Evolutionary conservation across 2,888 invertebrate genomes (phyloP).

Genomic region (Standfussiana lucernea): DNA sequence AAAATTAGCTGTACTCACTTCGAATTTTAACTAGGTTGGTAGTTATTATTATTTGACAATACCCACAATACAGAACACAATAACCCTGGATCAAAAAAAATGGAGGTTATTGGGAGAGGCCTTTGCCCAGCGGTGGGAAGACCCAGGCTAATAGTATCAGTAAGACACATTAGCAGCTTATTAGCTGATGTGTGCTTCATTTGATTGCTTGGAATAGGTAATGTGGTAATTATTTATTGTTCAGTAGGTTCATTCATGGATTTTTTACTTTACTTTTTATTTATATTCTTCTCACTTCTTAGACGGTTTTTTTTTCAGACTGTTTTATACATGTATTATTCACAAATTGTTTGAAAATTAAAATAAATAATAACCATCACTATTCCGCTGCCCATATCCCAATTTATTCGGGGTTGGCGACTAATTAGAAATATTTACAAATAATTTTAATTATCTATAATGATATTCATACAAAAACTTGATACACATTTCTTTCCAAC

Average conservation of each 20-base stretch:
- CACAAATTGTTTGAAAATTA: neutral
- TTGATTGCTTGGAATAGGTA: neutral
- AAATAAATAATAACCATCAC: neutral
- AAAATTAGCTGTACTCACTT: neutral
- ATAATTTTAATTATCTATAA: neutral
- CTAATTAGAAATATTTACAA: neutral
- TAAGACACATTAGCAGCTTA: neutral
- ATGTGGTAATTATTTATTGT: neutral
- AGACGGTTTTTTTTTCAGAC: neutral
- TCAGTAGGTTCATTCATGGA: neutral
- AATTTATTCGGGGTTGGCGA: neutral
- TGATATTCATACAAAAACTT: neutral
- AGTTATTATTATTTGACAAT: neutral
- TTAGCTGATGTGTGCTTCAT: neutral
- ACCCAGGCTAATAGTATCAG: too few relatives aligned
- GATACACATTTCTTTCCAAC: slow-evolving; percentile 6
- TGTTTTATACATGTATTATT: neutral
- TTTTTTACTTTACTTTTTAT: neutral
- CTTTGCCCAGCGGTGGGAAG: too few relatives aligned
- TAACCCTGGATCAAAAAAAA: too few relatives aligned
- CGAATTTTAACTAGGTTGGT: neutral
- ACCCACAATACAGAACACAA: too few relatives aligned
- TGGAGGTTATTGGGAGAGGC: too few relatives aligned
- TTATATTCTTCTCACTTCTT: neutral
- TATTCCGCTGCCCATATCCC: neutral